A percentile compares a stretch with the other conserved stretches of the same genome.
These are phyloP conservation scores for Rhinoderma darwinii DNA, from an alignment of 2,113 vertebrate genomes.

Conservation along the genomic window DNA sequence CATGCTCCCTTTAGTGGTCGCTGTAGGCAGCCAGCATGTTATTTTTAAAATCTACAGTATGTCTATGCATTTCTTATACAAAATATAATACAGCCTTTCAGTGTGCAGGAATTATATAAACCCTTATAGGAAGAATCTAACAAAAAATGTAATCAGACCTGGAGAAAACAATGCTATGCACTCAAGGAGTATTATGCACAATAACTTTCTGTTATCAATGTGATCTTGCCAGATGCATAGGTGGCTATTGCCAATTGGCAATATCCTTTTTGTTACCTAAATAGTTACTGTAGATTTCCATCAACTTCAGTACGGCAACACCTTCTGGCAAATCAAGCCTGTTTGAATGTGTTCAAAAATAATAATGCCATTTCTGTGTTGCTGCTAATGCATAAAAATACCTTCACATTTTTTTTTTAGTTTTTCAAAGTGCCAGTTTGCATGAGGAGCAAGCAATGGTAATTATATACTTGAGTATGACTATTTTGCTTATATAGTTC, in stretches of 20 bases:
- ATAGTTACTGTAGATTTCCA: conserved; percentile 36
- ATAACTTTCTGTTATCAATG: background rate
- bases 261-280: background rate
- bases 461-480: conserved; percentile 65
- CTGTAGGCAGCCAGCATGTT: too few relatives aligned
- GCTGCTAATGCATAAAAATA: conserved; percentile 50
- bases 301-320: conserved; percentile 60
- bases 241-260: background rate
- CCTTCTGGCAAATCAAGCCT: conserved; percentile 59
- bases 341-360: conserved; percentile 39
- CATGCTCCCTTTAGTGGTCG: too few relatives aligned
- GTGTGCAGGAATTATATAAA: background rate
- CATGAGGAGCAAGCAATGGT: conserved; percentile 56
- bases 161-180: background rate
- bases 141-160: background rate
- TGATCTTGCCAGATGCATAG: background rate
- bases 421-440: conserved; percentile 64
- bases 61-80: too few relatives aligned
- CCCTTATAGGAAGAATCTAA: background rate
- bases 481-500: conserved; percentile 68
- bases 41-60: too few relatives aligned
- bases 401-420: conserved; percentile 60
- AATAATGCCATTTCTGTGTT: conserved; percentile 62
- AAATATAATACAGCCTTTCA: background rate
- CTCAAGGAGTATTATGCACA: background rate